Evolutionary conservation across 2,888 invertebrate genomes (phyloP).

Genomic region (Prosopocoilus inquinatus): DNA sequence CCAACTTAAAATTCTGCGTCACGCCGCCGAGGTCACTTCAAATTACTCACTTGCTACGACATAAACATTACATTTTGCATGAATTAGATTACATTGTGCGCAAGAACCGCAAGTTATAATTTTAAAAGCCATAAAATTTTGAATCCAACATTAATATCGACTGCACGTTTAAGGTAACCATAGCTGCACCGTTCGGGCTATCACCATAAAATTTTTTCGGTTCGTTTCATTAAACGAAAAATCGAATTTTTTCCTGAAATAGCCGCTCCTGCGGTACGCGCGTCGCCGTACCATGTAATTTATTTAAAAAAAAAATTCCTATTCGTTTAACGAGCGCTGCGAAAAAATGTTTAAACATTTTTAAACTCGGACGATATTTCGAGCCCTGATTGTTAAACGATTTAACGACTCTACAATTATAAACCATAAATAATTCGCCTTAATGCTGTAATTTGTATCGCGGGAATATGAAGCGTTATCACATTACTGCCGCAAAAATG

Average conservation of each 20-base stretch:
- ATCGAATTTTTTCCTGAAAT: neutral
- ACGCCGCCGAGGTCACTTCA: too few species aligned
- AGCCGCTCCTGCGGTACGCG: neutral
- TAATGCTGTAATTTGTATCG: constrained; percentile 15
- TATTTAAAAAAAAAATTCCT: neutral
- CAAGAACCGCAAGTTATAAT: too few species aligned
- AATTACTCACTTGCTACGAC: too few species aligned
- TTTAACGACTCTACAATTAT: constrained; percentile 15
- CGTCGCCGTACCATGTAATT: neutral
- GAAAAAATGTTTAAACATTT: constrained; percentile 3
- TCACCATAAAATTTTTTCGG: neutral
- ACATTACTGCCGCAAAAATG: constrained; percentile 13
- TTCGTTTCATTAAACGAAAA: neutral
- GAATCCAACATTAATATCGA: too few species aligned
- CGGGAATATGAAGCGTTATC: constrained; percentile 9
- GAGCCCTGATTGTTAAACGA: constrained; percentile 9
- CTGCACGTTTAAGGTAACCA: too few species aligned
- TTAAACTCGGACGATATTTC: neutral
- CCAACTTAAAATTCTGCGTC: too few species aligned
- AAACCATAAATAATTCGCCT: constrained; percentile 14
- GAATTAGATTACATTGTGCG: too few species aligned
- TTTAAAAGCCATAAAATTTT: too few species aligned
- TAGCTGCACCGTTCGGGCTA: too few species aligned
- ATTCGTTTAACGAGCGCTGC: neutral
- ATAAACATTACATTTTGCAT: too few species aligned